Conservation (phyloP, 2,113 vertebrate genomes). For the Marmota monax region DNA sequence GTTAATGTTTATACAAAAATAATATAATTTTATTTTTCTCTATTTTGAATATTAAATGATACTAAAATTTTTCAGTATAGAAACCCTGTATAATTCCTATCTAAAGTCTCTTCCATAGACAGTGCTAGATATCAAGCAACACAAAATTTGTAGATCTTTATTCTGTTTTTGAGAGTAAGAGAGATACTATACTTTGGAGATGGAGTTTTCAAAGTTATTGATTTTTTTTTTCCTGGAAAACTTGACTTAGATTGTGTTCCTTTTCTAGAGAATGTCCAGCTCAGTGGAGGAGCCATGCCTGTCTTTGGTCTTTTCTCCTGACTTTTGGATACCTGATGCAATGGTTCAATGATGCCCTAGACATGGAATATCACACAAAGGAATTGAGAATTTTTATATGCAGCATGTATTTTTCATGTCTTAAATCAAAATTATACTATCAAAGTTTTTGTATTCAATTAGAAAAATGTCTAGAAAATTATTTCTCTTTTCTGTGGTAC, state of each 20-base stretch:
- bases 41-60: not conserved
- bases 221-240: not conserved
- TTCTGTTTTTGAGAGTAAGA: not conserved
- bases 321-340: not conserved
- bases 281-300: not conserved
- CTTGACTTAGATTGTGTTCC: not conserved
- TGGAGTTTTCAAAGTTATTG: not conserved
- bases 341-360: not conserved
- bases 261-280: not conserved
- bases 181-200: not conserved
- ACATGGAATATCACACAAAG: not conserved
- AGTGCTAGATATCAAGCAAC: not conserved
- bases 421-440: not conserved
- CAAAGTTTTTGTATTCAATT: not conserved
- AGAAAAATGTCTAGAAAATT: not conserved
- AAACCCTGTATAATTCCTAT: not conserved
- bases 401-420: not conserved
- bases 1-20: not conserved
- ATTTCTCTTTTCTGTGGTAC: not conserved
- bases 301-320: not conserved
- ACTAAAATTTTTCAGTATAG: not conserved
- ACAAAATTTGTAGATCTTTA: not conserved
- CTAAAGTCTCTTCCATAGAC: not conserved
- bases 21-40: not conserved
- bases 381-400: not conserved